Evolutionary conservation across 2,113 vertebrate species (phyloP).

Genomic region (Lontra canadensis): DNA sequence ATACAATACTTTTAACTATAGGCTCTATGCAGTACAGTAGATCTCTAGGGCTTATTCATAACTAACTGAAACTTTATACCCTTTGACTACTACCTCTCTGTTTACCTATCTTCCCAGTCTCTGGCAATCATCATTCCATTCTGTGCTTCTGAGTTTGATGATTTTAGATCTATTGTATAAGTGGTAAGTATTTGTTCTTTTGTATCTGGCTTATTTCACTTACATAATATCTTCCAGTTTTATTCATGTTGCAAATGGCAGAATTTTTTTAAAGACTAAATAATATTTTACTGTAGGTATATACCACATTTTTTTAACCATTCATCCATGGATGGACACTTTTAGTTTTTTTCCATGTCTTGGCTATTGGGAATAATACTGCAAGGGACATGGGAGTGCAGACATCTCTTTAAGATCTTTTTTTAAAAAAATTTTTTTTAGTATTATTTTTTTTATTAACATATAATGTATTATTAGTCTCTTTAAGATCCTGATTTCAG

Average conservation of each 20-base stretch:
- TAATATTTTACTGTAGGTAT: background rate
- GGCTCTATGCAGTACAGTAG: background rate
- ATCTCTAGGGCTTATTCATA: background rate
- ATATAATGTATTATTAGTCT: too few relatives aligned
- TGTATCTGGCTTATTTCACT: background rate
- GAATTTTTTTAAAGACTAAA: background rate
- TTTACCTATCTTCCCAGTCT: background rate
- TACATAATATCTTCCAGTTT: background rate
- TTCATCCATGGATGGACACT: background rate
- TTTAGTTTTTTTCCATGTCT: background rate
- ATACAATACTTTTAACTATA: background rate
- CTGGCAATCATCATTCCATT: background rate
- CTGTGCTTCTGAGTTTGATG: background rate
- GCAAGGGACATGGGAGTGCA: too few relatives aligned
- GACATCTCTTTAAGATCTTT: too few relatives aligned
- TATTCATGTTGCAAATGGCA: background rate
- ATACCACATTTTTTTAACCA: background rate
- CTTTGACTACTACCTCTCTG: background rate
- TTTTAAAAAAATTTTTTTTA: too few relatives aligned
- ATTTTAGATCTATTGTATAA: background rate
- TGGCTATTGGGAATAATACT: background rate
- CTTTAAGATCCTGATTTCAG: too few relatives aligned
- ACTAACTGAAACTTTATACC: background rate
- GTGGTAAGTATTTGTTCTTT: background rate
- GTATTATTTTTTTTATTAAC: too few relatives aligned